These are phyloP conservation scores for Bombycilla garrulus DNA, from an alignment of 2,113 vertebrate genomes.

Conservation along the genomic window DNA sequence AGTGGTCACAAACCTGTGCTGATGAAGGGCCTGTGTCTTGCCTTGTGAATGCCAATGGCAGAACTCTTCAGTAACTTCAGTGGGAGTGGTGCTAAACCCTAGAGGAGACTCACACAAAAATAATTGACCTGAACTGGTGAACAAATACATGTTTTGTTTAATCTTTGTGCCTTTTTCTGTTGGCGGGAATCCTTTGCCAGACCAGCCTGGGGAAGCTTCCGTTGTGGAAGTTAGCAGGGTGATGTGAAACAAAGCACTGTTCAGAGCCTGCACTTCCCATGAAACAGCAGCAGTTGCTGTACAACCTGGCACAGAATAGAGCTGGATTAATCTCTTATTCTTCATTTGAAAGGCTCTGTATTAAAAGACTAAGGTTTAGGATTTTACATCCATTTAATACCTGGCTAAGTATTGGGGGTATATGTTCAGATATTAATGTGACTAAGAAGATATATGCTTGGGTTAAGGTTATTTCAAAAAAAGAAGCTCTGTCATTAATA, in stretches of 20 bases:
- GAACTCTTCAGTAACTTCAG: neutral
- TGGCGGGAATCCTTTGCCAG: neutral
- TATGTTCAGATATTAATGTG: constrained; percentile 60
- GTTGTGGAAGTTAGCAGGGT: neutral
- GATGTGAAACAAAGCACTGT: neutral
- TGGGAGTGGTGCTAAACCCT: neutral
- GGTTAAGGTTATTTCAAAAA: constrained; percentile 68
- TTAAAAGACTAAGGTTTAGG: constrained; percentile 51
- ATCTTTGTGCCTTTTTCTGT: neutral
- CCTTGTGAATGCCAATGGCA: fast-evolving
- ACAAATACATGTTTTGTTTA: fast-evolving
- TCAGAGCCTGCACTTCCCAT: neutral
- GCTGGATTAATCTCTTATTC: constrained; percentile 49
- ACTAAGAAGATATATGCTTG: constrained; percentile 60
- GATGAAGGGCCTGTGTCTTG: neutral
- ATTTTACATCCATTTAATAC: constrained; percentile 56
- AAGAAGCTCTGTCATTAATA: constrained; percentile 62
- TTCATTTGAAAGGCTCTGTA: constrained; percentile 38
- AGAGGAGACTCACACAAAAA: neutral
- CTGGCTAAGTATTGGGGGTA: constrained; percentile 19
- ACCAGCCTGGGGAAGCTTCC: fast-evolving
- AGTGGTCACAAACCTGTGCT: neutral
- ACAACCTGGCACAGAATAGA: neutral
- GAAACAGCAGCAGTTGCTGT: neutral
- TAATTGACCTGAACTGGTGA: neutral